phyloP scores from a whole-genome alignment of 2,797 vertebrate genomes.

The Botia almorhae region DNA sequence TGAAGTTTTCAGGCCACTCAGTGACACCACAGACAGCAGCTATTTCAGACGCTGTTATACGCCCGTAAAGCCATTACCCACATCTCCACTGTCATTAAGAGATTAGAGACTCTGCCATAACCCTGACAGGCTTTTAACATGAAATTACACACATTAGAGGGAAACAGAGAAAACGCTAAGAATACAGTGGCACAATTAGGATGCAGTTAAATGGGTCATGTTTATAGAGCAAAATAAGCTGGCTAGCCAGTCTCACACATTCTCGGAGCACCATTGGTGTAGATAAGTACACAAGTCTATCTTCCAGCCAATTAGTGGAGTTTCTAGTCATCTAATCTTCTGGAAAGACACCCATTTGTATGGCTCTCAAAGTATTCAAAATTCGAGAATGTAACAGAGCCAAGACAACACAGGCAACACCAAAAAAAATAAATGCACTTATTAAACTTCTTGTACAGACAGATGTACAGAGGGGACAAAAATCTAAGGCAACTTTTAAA shows the following conservation, averaged over 20 bases:
- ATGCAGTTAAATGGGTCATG: conserved; percentile 44
- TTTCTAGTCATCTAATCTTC: conserved; percentile 42
- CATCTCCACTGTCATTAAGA: conserved; percentile 61
- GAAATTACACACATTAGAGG: conserved; percentile 44
- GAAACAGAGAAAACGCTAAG: conserved; percentile 48
- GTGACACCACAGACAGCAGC: conserved; percentile 59
- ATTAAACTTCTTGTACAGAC: not conserved
- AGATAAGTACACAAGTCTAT: conserved; percentile 23
- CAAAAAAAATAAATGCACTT: conserved; percentile 19
- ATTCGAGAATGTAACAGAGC: conserved; percentile 39
- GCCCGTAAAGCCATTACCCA: conserved; percentile 62
- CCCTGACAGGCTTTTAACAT: conserved; percentile 54
- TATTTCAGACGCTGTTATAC: conserved; percentile 62
- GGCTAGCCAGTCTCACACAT: conserved; percentile 4
- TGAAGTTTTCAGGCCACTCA: conserved; percentile 57
- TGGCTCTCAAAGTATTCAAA: conserved; percentile 25
- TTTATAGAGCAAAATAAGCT: conserved; percentile 42
- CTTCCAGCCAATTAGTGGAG: conserved; percentile 45
- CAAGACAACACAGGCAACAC: conserved; percentile 5
- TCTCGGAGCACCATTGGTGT: conserved; percentile 21
- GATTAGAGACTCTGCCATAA: conserved; percentile 58
- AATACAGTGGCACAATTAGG: conserved; percentile 51
- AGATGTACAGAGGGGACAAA: not conserved
- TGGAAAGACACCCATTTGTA: conserved; percentile 30
- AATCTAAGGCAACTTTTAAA: not conserved